Evolutionary conservation across 2,888 invertebrate genomes (phyloP).

Genomic region (Drosophila greeni): DNA sequence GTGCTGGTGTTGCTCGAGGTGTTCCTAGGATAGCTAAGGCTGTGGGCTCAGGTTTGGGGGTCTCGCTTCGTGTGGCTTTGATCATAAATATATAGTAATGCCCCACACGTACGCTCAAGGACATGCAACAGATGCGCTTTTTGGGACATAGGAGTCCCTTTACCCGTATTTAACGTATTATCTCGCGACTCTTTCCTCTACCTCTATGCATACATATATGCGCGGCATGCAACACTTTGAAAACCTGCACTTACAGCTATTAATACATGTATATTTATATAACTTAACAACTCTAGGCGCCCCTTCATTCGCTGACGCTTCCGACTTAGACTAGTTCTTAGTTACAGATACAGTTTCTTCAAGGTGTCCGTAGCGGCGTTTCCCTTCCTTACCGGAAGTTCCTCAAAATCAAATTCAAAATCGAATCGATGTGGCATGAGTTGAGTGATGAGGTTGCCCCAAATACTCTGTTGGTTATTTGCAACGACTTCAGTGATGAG

Average conservation of each 20-base stretch:
- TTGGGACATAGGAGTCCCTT: constrained; percentile 21
- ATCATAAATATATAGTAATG: constrained; percentile 32
- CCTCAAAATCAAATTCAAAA: constrained; percentile 41
- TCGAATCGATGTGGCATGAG: constrained; percentile 25
- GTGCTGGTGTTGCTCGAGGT: constrained; percentile 1
- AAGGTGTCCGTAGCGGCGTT: constrained; percentile 71
- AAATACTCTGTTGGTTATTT: neutral
- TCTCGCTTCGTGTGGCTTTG: constrained; percentile 15
- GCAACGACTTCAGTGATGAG: constrained; percentile 7
- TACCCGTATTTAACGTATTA: constrained; percentile 43
- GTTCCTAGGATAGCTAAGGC: constrained; percentile 34
- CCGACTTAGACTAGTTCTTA: constrained; percentile 27
- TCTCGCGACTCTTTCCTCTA: constrained; percentile 15
- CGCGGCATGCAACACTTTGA: constrained; percentile 37
- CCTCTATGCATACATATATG: constrained; percentile 18
- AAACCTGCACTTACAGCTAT: constrained; percentile 46
- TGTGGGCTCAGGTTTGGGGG: constrained; percentile 31
- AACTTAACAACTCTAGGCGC: constrained; percentile 11
- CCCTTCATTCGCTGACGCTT: constrained; percentile 1
- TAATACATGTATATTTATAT: constrained; percentile 23
- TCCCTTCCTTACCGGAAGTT: constrained; percentile 36
- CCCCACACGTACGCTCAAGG: constrained; percentile 30
- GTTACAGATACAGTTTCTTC: constrained; percentile 43
- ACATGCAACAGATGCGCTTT: constrained; percentile 39
- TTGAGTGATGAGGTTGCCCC: neutral